These are phyloP conservation scores for Loripinus fragilis DNA, from an alignment of 2,888 invertebrate species.

Conservation along the genomic window DNA sequence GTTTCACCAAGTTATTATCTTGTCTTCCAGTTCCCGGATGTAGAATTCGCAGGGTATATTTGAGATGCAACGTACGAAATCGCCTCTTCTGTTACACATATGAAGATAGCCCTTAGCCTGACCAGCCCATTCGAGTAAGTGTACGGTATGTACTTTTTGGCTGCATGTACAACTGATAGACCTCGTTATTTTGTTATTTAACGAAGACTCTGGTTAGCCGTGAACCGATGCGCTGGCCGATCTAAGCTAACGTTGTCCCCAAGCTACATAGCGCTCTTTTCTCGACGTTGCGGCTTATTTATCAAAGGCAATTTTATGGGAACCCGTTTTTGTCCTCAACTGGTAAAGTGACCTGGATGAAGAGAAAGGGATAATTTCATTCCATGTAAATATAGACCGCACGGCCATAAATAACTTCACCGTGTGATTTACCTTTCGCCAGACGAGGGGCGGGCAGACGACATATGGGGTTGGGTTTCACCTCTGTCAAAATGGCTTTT, in stretches of 20 bases:
- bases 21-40: constrained; percentile 7
- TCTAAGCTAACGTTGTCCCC: no score
- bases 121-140: no score
- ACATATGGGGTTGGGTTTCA: constrained; percentile 55
- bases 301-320: constrained; percentile 48
- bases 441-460: constrained; percentile 59
- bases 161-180: no score
- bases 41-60: neutral
- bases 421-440: constrained; percentile 62
- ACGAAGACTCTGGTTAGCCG: no score
- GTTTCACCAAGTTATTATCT: neutral
- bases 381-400: constrained; percentile 57
- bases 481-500: constrained; percentile 59
- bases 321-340: constrained; percentile 41
- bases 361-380: constrained; percentile 55
- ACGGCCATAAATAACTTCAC: constrained; percentile 55
- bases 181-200: no score
- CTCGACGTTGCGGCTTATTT: no score
- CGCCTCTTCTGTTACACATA: no score
- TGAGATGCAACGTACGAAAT: no score
- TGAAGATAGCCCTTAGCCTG: no score
- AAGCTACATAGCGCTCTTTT: no score
- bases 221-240: no score
- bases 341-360: constrained; percentile 49
- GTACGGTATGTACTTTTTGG: no score